These are phyloP conservation scores for Elmis aenea DNA, from an alignment of 2,888 invertebrate species.

Conservation along the genomic window DNA sequence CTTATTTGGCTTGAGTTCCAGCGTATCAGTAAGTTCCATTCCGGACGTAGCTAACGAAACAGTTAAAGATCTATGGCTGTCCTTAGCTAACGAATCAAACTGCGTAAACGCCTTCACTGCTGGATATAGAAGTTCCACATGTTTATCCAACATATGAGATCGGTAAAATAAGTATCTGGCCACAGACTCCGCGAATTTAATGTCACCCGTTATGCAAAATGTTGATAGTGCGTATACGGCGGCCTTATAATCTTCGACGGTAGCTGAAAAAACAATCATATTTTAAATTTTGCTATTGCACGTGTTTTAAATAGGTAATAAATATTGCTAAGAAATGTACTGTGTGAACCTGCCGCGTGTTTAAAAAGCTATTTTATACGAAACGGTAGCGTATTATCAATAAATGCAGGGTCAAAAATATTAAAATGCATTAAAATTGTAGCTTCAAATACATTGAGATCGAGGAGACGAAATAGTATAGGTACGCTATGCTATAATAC, in stretches of 20 bases:
- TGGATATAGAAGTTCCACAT: conserved; percentile 56
- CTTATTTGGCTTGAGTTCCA: conserved; percentile 54
- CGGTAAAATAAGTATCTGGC: conserved; percentile 61
- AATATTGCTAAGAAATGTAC: too few species aligned
- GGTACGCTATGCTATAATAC: too few species aligned
- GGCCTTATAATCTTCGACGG: conserved; percentile 59
- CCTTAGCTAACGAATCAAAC: conserved; percentile 56
- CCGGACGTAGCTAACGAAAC: conserved; percentile 65
- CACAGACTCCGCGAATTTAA: conserved; percentile 60
- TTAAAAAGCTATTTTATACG: too few species aligned
- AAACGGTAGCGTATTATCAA: too few species aligned
- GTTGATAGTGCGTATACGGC: conserved; percentile 56
- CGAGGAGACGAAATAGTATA: too few species aligned
- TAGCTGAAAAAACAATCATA: conserved; percentile 46
- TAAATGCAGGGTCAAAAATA: too few species aligned
- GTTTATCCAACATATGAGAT: conserved; percentile 59
- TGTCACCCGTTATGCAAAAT: conserved; percentile 56
- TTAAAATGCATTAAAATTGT: too few species aligned
- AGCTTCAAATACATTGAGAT: too few species aligned
- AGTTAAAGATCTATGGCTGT: conserved; percentile 58
- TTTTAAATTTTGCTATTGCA: too few species aligned
- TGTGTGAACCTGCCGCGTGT: too few species aligned
- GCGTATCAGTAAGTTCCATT: conserved; percentile 65
- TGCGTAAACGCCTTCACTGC: conserved; percentile 59
- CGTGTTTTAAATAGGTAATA: too few species aligned